These are phyloP conservation scores for Electrona antarctica DNA, from an alignment of 2,113 vertebrate genomes.

Conservation along the genomic window DNA sequence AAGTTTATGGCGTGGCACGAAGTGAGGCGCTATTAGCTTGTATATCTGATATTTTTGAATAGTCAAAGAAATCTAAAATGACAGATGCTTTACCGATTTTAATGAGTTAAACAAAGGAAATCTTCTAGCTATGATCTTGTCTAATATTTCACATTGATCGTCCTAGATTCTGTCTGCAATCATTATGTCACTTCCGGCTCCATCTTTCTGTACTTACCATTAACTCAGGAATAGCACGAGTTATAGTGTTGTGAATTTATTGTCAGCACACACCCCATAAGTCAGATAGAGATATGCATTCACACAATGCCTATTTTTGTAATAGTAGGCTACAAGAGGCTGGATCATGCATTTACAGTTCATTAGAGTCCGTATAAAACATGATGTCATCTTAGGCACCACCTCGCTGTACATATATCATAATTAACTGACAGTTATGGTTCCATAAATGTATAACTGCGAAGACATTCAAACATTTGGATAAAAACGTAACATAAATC, in stretches of 20 bases:
- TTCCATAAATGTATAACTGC: too few relatives aligned
- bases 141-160: conserved; percentile 38
- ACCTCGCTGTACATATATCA: too few relatives aligned
- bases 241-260: neutral
- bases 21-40: too few relatives aligned
- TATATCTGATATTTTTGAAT: too few relatives aligned
- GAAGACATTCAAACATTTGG: too few relatives aligned
- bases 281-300: neutral
- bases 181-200: neutral
- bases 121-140: conserved; percentile 36
- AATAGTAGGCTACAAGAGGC: conserved; percentile 13
- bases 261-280: neutral
- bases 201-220: neutral
- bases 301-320: conserved; percentile 31
- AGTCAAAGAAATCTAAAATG: too few relatives aligned
- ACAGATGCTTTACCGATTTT: too few relatives aligned
- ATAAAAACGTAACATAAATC: too few relatives aligned
- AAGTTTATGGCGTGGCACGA: too few relatives aligned
- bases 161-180: conserved; percentile 15
- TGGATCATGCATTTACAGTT: conserved; percentile 10
- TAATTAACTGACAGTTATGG: too few relatives aligned
- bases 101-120: conserved; percentile 37
- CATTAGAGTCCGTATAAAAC: neutral
- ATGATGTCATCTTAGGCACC: too few relatives aligned
- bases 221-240: neutral